Base-by-base conservation (phyloP, 92 coral and sea anemone genomes). In the Anthopleura xanthogrammica region DNA sequence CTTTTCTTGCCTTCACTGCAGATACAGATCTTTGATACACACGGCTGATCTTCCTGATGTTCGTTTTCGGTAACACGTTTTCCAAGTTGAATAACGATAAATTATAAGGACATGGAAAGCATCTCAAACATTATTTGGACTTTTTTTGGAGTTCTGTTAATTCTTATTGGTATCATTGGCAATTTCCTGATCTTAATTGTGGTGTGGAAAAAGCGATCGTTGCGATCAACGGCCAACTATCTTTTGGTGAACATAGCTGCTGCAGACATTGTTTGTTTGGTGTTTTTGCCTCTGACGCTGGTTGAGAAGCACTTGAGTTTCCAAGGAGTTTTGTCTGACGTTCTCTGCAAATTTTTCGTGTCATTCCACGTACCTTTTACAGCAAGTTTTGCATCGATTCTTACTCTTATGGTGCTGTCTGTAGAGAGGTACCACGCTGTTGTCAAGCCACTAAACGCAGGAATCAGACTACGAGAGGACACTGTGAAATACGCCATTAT, bases 381-480 rank as follows among this genome's bases (percentile, higher is more conserved):
- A 1, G 86, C 92, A 41, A 87, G 85, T 7, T 85, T 90, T 17
- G 83, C 88, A 17, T 91, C 94, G 4, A 83, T 87, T 0, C 64
- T 92, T 2, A 92, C 95, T 22, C 74, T 89, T 8, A 75, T 88
- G 19, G 48, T 92, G 17, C 43, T 92, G 11, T 90, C 95, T 3
- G 55, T 87, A 6, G 95, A 92, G 57, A 84, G 95, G 19, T 89
- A 92, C 78, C 88, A 89, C 77, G 95, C 95, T 2, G 10, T 92
- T 1, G 81, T 92, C 52, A 92, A 92, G 22, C 92, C 95, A 0
- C 89, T 92, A 91, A 16, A 68, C 2, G 41, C 70, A 2, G 79
- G 74, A 52, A 68, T 77, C 13, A 85, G 91, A 2, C 71, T 92
- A 2, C 84, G 76, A 40, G 52, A 58, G 10, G 91, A 84, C 80